Evolutionary conservation across 2,113 vertebrate genomes (phyloP), one percentile per base, ranked within the genome.

Genomic region (Brienomyrus brachyistius): DNA sequence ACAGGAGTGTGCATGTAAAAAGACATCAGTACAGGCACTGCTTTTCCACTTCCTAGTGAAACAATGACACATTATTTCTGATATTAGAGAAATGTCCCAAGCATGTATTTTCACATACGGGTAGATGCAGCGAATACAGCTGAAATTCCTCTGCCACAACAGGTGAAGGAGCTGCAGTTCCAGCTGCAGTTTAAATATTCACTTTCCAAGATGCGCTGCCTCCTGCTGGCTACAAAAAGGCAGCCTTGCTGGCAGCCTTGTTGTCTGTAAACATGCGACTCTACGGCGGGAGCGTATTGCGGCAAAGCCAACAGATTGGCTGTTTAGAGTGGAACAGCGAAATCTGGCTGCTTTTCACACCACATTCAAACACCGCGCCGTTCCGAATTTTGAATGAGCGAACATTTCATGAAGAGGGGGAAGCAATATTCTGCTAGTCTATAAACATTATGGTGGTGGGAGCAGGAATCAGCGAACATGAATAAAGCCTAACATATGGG

Each of bases 301-400:
- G 10, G n/a, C 9, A 15, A 23, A 80, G 74, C 31, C 70, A 31
- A 77, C 74, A 80, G 35, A 80, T 15, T 80, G 74, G 35, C 74
- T 86, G 83, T 1, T 86, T 15, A 86, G 47, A 17, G 45, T 50
- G 83, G 45, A 86, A 51, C 43, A 51, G 48, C n/a, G 45, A 27
- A 86, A 80, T 40, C 35, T 80, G 74, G 74, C 74, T 80, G 15
- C 31, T 19, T 86, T 86, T 86, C 83, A 86, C 83, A 51, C 83
- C 23, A 13, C 48, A 86, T 50, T 27, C 23, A 86, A 86, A 86
- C 10, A n/a, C 47, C 0, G 47, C 45, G 48, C 19, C 1, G 13
- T 51, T 86, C 83, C 19, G 48, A 86, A 86, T 86, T 86, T 43
- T 51, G 27, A 56, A 87, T 21, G 51, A 54, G 50, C 1, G 15